Conservation (phyloP, 2,797 vertebrate species). For the Champsocephalus esox region DNA sequence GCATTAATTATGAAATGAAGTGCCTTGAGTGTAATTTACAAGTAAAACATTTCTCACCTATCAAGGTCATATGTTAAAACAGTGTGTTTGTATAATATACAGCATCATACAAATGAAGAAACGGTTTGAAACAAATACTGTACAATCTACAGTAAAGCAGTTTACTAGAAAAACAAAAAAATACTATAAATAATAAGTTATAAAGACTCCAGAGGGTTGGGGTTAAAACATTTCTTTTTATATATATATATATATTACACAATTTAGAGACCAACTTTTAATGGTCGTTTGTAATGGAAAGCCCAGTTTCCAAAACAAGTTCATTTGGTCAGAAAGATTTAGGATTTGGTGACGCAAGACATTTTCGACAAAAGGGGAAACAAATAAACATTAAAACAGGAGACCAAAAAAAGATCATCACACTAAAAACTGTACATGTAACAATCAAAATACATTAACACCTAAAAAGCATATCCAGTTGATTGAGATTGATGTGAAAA, state of each 20-base stretch:
- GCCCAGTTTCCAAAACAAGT: slow-evolving; percentile 20
- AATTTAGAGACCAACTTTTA: slow-evolving; percentile 68
- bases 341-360: background rate
- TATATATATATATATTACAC: slow-evolving; percentile 10
- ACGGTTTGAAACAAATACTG: slow-evolving; percentile 68
- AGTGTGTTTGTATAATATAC: slow-evolving; percentile 63
- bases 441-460: slow-evolving; percentile 43
- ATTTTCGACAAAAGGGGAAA: background rate
- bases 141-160: slow-evolving; percentile 74
- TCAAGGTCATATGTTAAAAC: slow-evolving; percentile 40
- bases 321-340: slow-evolving; percentile 55
- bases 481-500: slow-evolving; percentile 35
- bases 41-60: slow-evolving; percentile 34
- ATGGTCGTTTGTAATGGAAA: slow-evolving; percentile 53
- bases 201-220: slow-evolving; percentile 18
- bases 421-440: slow-evolving; percentile 62
- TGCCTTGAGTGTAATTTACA: slow-evolving; percentile 41
- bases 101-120: slow-evolving; percentile 66
- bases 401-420: slow-evolving; percentile 6
- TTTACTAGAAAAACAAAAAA: slow-evolving; percentile 42
- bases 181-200: slow-evolving; percentile 64
- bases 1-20: slow-evolving; percentile 39
- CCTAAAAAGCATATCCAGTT: slow-evolving; percentile 45
- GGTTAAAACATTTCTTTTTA: slow-evolving; percentile 15
- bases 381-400: background rate